Evolutionary conservation across 2,797 vertebrate genomes (phyloP).

Genomic region (Knipowitschia caucasica): DNA sequence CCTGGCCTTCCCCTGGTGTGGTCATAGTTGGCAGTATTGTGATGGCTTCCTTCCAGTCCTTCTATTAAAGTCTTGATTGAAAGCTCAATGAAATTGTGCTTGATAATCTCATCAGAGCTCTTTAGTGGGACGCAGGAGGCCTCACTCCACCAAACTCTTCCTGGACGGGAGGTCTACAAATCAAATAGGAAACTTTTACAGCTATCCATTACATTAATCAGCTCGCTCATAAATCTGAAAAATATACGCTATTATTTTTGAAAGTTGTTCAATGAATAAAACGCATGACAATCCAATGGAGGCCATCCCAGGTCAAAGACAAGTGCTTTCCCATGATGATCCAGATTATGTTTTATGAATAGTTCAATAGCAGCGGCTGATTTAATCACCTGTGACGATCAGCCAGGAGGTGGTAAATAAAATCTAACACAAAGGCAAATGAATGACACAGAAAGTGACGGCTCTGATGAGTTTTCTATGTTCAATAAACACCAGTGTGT

Average conservation of each 20-base stretch:
- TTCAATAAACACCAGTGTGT: conserved; percentile 4
- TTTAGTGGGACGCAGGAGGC: conserved; percentile 41
- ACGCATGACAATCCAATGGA: background rate
- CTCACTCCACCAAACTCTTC: conserved; percentile 44
- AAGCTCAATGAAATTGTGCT: conserved; percentile 45
- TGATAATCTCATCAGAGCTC: conserved; percentile 57
- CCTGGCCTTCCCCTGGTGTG: background rate
- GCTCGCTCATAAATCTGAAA: conserved; percentile 24
- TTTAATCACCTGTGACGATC: conserved; percentile 14
- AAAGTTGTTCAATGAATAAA: conserved; percentile 32
- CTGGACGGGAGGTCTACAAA: conserved; percentile 55
- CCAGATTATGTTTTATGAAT: conserved; percentile 13
- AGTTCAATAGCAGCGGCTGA: conserved; percentile 11
- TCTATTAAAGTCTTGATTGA: conserved; percentile 44
- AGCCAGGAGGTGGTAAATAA: background rate
- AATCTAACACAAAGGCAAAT: conserved; percentile 4
- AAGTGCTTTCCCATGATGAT: conserved; percentile 7
- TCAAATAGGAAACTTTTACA: conserved; percentile 64
- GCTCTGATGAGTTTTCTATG: conserved; percentile 11
- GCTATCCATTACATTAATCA: conserved; percentile 58
- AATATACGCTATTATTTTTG: conserved; percentile 38
- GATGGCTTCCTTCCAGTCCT: conserved; percentile 32
- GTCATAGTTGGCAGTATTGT: conserved; percentile 4
- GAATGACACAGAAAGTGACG: conserved; percentile 7
- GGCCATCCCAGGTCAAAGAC: conserved; percentile 16